Base-by-base conservation (phyloP, 2,888 invertebrate genomes). In the Amblyjoppa fuscipennis region DNA sequence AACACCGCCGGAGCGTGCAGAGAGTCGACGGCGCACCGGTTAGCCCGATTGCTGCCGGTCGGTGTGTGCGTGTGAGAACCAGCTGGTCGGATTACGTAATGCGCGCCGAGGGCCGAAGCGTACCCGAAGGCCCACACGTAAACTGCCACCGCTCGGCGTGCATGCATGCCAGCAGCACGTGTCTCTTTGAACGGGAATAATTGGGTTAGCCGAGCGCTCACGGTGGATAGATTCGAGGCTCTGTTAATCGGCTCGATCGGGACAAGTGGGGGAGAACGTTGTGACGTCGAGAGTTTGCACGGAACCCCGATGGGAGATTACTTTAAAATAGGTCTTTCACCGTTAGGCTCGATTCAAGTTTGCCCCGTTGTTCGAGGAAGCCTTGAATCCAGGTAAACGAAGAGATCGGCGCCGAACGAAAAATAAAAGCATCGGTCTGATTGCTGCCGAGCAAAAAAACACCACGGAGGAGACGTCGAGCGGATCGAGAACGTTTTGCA, bases 401-500 rank as follows among this genome's bases (percentile, higher is more conserved):
- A 74, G 68, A 53, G 38, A 64, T 28, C 13, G 25, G 31, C 9
- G 25, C 38, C 25, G 64, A 86, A 69, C 64, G 80, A 77, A 77
- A 86, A 86, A 81, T 69, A 81, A 83, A 83, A 83, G 69, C 73
- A 83, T 28, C 77, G 81, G 73, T 86, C 83, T 81, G 80, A 83
- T 85, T 85, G 83, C 85, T 77, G 75, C 77, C 25, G 53, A 25
- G 68, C 64, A 41, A 81, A 83, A 74, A 69, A 82, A 31, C 11
- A 71, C 49, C 73, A 31, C 61, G 53, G 77, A 80, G 80, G 79
- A 81, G 83, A 83, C 83, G 85, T 83, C 83, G 77, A 83, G 83
- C 85, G 85, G 81, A 83, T 86, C 80, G 80, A 83, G 83, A 83
- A 74, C 85, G 80, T 86, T 86, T 77, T 77, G n/a, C 64, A 51